Evolutionary conservation across 2,888 invertebrate genomes (phyloP), one percentile per base, ranked within the genome.

Genomic region (Dusona sp.): DNA sequence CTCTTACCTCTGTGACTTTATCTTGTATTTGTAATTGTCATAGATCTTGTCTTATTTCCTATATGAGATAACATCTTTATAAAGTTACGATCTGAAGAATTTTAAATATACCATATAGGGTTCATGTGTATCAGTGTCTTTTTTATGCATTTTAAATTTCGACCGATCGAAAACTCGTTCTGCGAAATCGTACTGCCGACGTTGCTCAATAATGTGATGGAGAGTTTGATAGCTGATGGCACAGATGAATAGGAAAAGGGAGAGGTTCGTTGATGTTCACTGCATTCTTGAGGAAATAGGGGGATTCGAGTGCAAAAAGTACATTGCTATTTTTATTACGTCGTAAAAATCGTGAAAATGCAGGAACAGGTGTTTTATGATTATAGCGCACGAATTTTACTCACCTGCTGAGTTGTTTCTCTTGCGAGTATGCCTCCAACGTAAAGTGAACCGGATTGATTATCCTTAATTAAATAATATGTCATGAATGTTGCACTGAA

Each of bases 301-400:
- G 61, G 64, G 80, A 74, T 54, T 79, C 67, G 73, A 54, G 74
- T 79, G 82, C 68, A 82, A 82, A 85, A 79, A 78, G 85, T 85
- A 73, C 85, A 61, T 74, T 61, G 48, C 79, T 79, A 74, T 85
- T 85, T 85, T 85, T 85, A 85, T 85, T 79, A 54, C 74, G 42
- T 85, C 85, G 79, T 82, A 82, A 85, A 85, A 82, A 64, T 79
- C 74, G 82, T 75, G 68, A 82, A 85, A 85, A 82, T 25, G 29
- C 61, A 75, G 42, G 61, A 61, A 74, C 51, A 74, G 82, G 74
- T 48, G 25, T 82, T 85, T 85, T 85, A 85, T 74, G 82, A 51
- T 70, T 45, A 29, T 42, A 38, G 79, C 45, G 79, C 79, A 82
- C 61, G 79, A 85, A 73, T 82, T 42, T 16, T 13, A 6, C 65